Conservation (phyloP, 2,888 invertebrate species). For the Ditula angustiorana region DNA sequence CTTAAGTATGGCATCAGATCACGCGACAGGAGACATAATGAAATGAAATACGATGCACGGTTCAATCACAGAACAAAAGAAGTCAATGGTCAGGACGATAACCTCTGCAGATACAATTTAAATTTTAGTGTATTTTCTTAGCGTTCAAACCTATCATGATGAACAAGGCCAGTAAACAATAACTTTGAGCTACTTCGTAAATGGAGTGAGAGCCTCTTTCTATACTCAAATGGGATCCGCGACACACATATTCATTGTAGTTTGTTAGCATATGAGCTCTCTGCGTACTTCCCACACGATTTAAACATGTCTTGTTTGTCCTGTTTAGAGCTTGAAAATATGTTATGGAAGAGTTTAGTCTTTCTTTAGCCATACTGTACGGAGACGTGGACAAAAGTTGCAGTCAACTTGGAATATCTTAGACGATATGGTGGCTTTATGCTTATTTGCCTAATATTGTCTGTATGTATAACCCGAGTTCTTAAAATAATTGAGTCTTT, state of each 20-base stretch:
- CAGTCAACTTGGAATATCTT: too few relatives aligned
- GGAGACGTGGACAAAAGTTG: too few relatives aligned
- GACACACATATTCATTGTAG: constrained; percentile 26
- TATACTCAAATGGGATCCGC: constrained; percentile 5
- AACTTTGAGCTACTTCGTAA: constrained; percentile 14
- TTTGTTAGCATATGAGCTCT: constrained; percentile 19
- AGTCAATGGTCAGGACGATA: background rate
- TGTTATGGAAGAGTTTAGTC: too few relatives aligned
- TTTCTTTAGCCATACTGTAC: too few relatives aligned
- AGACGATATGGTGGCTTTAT: too few relatives aligned
- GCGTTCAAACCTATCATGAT: background rate
- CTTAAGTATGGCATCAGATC: too few relatives aligned
- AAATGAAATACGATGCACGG: background rate
- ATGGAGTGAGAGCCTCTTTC: constrained; percentile 17
- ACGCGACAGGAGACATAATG: too few relatives aligned
- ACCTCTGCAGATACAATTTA: background rate
- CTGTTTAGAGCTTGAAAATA: too few relatives aligned
- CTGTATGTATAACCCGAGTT: too few relatives aligned
- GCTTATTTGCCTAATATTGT: too few relatives aligned
- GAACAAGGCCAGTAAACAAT: background rate
- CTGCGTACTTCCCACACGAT: background rate
- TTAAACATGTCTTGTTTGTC: constrained; percentile 1
- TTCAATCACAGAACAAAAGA: background rate
- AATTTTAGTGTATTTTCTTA: background rate
- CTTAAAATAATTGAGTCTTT: too few relatives aligned